Evolutionary conservation across 2,113 vertebrate genomes (phyloP).

Genomic region (Gallinago paraguaiae): DNA sequence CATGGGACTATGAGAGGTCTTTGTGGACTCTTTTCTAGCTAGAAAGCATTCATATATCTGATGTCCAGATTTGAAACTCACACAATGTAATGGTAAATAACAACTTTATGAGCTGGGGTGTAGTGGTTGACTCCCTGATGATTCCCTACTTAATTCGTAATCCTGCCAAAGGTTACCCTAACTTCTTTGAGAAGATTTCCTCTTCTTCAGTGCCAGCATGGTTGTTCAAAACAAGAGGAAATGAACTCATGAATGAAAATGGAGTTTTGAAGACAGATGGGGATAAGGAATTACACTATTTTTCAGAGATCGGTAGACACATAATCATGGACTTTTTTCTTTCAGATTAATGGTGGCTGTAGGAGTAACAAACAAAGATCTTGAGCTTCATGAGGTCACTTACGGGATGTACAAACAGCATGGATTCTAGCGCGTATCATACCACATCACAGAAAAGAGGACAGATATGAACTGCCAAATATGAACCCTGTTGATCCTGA

Average conservation of each 20-base stretch:
- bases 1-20: not conserved
- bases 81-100: not conserved
- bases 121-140: not conserved
- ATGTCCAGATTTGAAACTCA: not conserved
- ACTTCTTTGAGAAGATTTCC: not conserved
- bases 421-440: not conserved
- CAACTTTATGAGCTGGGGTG: not conserved
- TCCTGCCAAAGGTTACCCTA: not conserved
- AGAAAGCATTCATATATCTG: not conserved
- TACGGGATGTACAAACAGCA: not conserved
- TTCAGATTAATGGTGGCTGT: not conserved
- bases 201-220: not conserved
- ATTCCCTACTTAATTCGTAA: not conserved
- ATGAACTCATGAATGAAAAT: not conserved
- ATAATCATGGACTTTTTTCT: not conserved
- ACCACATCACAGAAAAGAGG: not conserved
- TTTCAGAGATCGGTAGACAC: not conserved
- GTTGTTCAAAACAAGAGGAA: not conserved
- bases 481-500: not conserved
- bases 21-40: not conserved
- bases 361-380: not conserved
- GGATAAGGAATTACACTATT: not conserved
- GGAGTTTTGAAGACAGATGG: not conserved
- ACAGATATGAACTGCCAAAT: not conserved
- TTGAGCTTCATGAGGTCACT: not conserved